A percentile compares a stretch with the other conserved stretches of the same genome.
These are phyloP conservation scores for Dicaeum eximium DNA, from an alignment of 2,113 vertebrate species.

Conservation along the genomic window DNA sequence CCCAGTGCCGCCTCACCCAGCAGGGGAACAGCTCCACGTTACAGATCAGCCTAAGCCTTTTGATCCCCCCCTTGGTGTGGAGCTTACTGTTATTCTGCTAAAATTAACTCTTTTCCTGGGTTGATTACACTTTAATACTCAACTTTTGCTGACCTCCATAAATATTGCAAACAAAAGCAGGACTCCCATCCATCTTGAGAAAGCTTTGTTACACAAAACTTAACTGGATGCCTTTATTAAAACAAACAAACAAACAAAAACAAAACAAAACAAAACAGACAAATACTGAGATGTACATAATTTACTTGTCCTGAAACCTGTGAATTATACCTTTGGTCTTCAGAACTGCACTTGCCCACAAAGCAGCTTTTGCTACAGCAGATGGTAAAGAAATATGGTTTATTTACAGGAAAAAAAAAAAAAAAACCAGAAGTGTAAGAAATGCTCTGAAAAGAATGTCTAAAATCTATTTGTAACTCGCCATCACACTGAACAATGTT, in stretches of 20 bases:
- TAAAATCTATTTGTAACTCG: constrained; percentile 54
- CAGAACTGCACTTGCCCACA: constrained; percentile 46
- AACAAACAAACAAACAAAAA: neutral
- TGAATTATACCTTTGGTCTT: constrained; percentile 65
- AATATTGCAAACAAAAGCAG: constrained; percentile 45
- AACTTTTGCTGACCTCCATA: constrained; percentile 59
- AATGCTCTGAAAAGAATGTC: constrained; percentile 52
- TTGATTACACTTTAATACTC: constrained; percentile 50
- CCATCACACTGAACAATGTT: constrained; percentile 37
- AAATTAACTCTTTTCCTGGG: constrained; percentile 43
- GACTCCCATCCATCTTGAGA: constrained; percentile 32
- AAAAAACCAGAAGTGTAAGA: constrained; percentile 36
- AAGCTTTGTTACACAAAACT: constrained; percentile 59
- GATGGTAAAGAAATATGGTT: constrained; percentile 44
- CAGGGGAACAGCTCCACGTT: constrained; percentile 60
- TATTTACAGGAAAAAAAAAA: constrained; percentile 9
- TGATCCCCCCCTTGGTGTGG: constrained; percentile 63
- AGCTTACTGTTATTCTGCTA: constrained; percentile 62
- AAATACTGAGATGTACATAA: constrained; percentile 60
- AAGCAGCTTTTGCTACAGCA: constrained; percentile 50
- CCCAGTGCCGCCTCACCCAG: constrained; percentile 84
- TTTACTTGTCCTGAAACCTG: constrained; percentile 67
- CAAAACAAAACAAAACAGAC: neutral
- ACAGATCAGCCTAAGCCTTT: constrained; percentile 49
- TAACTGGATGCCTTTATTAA: constrained; percentile 69